Conservation (phyloP, 2,888 invertebrate genomes). For the Drosophila limbata region DNA sequence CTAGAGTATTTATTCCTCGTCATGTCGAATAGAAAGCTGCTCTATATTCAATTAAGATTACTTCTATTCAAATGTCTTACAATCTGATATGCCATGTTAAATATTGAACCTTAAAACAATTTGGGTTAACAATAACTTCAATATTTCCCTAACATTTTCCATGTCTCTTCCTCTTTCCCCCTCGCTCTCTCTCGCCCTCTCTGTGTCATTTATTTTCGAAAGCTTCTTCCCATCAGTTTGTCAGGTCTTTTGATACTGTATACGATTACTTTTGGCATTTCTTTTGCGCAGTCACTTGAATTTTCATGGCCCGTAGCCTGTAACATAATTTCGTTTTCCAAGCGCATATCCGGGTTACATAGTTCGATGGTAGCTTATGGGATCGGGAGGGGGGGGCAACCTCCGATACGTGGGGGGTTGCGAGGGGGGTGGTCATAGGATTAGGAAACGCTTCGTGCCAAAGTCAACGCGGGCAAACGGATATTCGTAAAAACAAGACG, state of each 20-base stretch:
- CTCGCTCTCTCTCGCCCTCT: not conserved
- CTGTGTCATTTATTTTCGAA: not conserved
- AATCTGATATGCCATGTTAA: slow-evolving; percentile 7
- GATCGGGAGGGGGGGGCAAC: no score
- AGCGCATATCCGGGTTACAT: slow-evolving; percentile 62
- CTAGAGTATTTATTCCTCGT: not conserved
- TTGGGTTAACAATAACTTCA: slow-evolving; percentile 10
- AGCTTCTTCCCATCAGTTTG: slow-evolving; percentile 6
- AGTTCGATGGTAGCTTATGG: slow-evolving; percentile 37
- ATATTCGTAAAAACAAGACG: slow-evolving; percentile 55
- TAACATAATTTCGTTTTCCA: slow-evolving; percentile 68
- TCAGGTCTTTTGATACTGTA: slow-evolving; percentile 46
- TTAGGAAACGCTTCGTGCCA: slow-evolving; percentile 57
- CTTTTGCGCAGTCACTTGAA: slow-evolving; percentile 54
- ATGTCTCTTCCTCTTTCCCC: not conserved
- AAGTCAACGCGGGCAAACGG: slow-evolving; percentile 66
- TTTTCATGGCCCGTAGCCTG: slow-evolving; percentile 46
- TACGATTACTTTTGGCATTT: slow-evolving; percentile 53
- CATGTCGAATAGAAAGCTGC: no score
- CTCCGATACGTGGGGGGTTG: not conserved
- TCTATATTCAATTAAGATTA: slow-evolving; percentile 9
- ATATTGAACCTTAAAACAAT: slow-evolving; percentile 20
- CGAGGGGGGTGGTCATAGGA: slow-evolving; percentile 26
- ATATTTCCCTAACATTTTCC: slow-evolving; percentile 4
- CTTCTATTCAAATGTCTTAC: slow-evolving; percentile 1